These are phyloP conservation scores for Epizoanthus ramosus DNA, from an alignment of 92 coral and sea anemone genomes.

Conservation along the genomic window DNA sequence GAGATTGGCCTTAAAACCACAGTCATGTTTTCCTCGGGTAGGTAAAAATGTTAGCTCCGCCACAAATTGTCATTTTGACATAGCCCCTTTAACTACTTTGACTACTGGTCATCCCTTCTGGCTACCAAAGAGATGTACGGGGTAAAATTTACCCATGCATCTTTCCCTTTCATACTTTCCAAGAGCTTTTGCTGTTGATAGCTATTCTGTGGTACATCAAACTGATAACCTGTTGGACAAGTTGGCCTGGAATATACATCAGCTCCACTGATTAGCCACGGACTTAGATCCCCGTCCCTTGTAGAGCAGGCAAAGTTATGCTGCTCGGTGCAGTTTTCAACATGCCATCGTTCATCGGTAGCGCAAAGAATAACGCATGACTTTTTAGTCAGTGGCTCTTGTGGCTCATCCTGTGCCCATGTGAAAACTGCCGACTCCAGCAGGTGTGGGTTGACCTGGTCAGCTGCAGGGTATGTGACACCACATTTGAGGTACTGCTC, in stretches of 20 bases:
- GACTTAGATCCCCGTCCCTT: background rate
- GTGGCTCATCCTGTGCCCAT: constrained; percentile 83
- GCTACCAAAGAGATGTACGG: constrained; percentile 52
- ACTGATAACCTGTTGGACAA: constrained; percentile 74
- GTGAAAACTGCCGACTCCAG: constrained; percentile 80
- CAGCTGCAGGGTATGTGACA: constrained; percentile 76
- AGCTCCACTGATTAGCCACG: constrained; percentile 46
- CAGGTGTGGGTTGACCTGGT: constrained; percentile 81
- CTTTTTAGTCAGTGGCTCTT: constrained; percentile 44
- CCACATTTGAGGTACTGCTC: constrained; percentile 76
- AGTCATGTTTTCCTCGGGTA: too few relatives aligned
- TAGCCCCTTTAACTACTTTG: too few relatives aligned
- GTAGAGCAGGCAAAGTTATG: constrained; percentile 74
- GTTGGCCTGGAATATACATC: constrained; percentile 59
- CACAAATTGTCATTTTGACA: too few relatives aligned
- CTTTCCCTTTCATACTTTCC: constrained; percentile 39
- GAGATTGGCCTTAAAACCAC: too few relatives aligned
- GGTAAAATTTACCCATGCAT: constrained; percentile 74
- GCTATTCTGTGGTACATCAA: constrained; percentile 77
- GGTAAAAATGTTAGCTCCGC: too few relatives aligned
- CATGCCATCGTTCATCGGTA: constrained; percentile 73
- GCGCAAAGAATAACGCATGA: constrained; percentile 65
- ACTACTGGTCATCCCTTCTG: too few relatives aligned
- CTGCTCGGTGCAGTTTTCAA: constrained; percentile 53
- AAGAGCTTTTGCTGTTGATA: constrained; percentile 60